Conservation (phyloP, 1,140 invertebrate genomes). For the Acyrthosiphon pisum region DNA sequence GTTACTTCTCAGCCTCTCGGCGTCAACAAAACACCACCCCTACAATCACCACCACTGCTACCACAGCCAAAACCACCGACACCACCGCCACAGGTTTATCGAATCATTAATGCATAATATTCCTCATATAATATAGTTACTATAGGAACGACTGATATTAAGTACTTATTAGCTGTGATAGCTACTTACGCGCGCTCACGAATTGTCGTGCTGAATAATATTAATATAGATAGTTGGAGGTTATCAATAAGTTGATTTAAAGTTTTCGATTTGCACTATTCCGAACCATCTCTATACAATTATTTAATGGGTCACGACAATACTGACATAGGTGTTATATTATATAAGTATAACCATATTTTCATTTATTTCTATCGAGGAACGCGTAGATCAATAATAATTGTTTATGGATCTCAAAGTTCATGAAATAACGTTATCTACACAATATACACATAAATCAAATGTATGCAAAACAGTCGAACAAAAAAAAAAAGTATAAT, state of each 20-base stretch:
- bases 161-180: background rate
- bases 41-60: too few relatives aligned
- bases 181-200: background rate
- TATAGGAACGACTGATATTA: background rate
- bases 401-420: background rate
- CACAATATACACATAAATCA: too few relatives aligned
- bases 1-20: background rate
- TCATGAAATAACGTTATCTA: background rate
- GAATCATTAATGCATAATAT: background rate
- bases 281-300: background rate
- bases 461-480: too few relatives aligned
- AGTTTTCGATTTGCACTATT: background rate
- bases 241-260: background rate
- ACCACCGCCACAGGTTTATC: background rate
- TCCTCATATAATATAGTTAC: background rate
- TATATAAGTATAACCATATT: background rate
- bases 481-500: too few relatives aligned
- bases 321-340: too few relatives aligned
- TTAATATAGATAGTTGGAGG: background rate
- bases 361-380: background rate
- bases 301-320: background rate
- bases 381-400: background rate
- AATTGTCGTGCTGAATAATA: background rate
- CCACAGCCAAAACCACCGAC: background rate
- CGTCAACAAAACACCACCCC: background rate